phyloP scores from a whole-genome alignment of 2,113 vertebrate species.

The Tachuris rubrigastra region DNA sequence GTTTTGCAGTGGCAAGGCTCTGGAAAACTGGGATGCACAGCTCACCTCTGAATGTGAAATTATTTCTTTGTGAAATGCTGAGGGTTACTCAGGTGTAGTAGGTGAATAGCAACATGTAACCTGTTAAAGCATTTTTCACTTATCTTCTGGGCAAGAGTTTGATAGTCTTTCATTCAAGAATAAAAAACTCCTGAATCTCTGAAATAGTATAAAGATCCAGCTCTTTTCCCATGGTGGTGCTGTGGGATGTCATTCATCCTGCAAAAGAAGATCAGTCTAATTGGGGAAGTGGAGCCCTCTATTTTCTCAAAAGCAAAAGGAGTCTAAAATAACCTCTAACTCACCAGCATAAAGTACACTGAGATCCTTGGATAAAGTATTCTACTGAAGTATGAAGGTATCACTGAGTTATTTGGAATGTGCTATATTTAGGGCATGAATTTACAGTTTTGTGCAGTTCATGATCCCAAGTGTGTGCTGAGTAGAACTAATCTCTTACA shows the following conservation, averaged over 20 bases:
- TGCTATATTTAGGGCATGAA: slow-evolving; percentile 40
- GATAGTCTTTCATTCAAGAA: background rate
- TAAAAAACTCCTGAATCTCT: background rate
- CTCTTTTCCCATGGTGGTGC: background rate
- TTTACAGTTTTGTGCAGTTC: slow-evolving; percentile 52
- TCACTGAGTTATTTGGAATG: slow-evolving; percentile 43
- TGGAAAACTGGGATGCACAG: background rate
- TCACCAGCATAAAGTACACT: background rate
- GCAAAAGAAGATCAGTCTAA: background rate
- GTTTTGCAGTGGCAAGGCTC: background rate
- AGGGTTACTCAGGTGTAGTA: background rate
- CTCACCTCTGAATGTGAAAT: background rate
- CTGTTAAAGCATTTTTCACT: background rate
- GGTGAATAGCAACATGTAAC: background rate
- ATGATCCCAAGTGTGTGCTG: slow-evolving; percentile 32
- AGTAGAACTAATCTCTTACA: slow-evolving; percentile 12
- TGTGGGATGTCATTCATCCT: background rate
- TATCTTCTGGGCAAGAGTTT: background rate
- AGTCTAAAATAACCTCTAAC: background rate
- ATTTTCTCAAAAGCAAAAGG: background rate
- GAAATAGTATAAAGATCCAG: background rate
- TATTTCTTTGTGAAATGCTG: background rate
- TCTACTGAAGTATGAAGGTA: slow-evolving; percentile 19
- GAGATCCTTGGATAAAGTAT: background rate
- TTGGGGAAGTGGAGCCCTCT: background rate